Evolutionary conservation across 2,888 invertebrate species (phyloP).

Genomic region (Aspidiotus destructor): DNA sequence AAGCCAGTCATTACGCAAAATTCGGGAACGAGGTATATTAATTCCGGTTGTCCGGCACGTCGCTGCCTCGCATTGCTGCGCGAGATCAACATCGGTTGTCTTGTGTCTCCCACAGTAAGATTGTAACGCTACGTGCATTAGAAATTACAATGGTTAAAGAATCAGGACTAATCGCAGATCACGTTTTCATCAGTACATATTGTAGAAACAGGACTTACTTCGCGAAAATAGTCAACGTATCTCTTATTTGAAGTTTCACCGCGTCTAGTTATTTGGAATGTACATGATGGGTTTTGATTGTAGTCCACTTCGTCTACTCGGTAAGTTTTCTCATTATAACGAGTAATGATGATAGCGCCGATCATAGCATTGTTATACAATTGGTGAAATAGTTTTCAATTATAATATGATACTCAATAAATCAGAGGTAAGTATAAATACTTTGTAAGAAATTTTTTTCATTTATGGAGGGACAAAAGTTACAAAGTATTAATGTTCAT

Average conservation of each 20-base stretch:
- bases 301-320: slow-evolving; percentile 66
- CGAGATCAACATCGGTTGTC: slow-evolving; percentile 72
- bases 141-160: neutral
- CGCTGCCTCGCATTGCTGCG: slow-evolving; percentile 58
- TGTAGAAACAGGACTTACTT: slow-evolving; percentile 35
- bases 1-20: slow-evolving; percentile 75
- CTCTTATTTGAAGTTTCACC: slow-evolving; percentile 44
- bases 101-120: neutral
- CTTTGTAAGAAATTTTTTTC: too few relatives aligned
- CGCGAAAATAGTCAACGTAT: slow-evolving; percentile 56
- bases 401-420: too few relatives aligned
- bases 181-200: neutral
- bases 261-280: slow-evolving; percentile 50
- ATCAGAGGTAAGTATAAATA: too few relatives aligned
- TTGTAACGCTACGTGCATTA: neutral
- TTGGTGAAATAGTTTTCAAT: slow-evolving; percentile 23
- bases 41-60: slow-evolving; percentile 56
- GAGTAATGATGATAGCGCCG: slow-evolving; percentile 59
- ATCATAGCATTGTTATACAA: slow-evolving; percentile 38
- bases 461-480: too few relatives aligned
- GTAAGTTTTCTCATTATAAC: slow-evolving; percentile 67
- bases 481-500: too few relatives aligned
- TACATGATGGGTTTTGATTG: slow-evolving; percentile 48
- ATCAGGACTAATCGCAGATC: neutral
- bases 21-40: slow-evolving; percentile 71